Evolutionary conservation across 2,797 vertebrate species (phyloP).

Genomic region (Coregonus sp.): DNA sequence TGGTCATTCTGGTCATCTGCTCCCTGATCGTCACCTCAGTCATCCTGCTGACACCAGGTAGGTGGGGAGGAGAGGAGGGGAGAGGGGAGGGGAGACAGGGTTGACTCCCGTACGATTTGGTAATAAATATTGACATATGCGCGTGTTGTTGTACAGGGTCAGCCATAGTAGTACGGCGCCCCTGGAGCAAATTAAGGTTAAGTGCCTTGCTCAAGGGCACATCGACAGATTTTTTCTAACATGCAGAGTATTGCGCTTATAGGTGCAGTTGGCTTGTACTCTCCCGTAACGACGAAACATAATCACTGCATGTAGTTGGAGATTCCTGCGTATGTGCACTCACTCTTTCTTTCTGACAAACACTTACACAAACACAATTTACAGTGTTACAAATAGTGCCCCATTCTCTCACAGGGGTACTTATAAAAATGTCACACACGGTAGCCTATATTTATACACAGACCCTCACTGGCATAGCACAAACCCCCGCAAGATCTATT

Average conservation of each 20-base stretch:
- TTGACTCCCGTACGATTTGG: constrained; percentile 77
- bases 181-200: no score
- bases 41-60: constrained; percentile 98
- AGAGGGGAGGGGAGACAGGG: constrained; percentile 77
- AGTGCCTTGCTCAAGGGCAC: no score
- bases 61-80: not conserved
- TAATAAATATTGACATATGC: no score
- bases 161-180: no score
- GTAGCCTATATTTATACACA: not conserved
- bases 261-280: not conserved
- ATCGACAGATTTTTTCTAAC: no score
- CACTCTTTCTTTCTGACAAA: no score
- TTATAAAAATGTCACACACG: not conserved
- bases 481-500: no score
- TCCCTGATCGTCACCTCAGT: constrained; percentile 98
- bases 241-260: not conserved
- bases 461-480: no score
- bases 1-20: constrained; percentile 98
- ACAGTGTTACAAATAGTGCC: no score
- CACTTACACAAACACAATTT: constrained; percentile 13
- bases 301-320: not conserved
- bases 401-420: no score
- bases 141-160: no score
- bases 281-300: constrained; percentile 9
- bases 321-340: no score